Evolutionary conservation across 2,113 vertebrate species (phyloP).

Genomic region (Dicaeum eximium): DNA sequence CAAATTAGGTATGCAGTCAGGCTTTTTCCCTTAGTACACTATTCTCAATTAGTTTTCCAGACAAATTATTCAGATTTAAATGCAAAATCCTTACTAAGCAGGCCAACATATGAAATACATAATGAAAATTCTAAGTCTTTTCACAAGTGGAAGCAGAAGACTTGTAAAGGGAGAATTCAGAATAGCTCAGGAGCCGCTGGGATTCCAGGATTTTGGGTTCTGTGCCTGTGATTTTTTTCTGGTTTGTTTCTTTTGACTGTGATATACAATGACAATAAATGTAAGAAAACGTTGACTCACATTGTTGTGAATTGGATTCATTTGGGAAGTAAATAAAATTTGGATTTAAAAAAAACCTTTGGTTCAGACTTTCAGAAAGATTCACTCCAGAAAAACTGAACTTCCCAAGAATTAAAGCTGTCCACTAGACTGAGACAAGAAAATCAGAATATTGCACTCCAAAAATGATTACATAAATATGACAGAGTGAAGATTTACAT

Average conservation of each 20-base stretch:
- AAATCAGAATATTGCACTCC: background rate
- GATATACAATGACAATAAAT: background rate
- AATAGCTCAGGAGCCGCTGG: background rate
- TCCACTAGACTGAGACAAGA: background rate
- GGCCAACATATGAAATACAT: accelerated
- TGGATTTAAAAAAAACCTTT: background rate
- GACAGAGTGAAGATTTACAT: background rate
- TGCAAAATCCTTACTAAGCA: background rate
- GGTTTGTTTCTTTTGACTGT: background rate
- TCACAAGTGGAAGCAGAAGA: background rate
- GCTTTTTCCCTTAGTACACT: background rate
- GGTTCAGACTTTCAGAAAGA: background rate
- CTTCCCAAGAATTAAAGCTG: background rate
- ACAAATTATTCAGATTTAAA: background rate
- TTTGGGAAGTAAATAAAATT: background rate
- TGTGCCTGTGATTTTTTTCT: background rate
- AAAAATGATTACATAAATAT: background rate
- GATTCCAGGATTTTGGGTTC: background rate
- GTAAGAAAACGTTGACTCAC: background rate
- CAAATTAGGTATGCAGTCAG: background rate
- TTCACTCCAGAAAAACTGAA: background rate
- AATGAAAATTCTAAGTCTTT: background rate
- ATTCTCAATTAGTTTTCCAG: background rate
- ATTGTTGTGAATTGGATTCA: background rate
- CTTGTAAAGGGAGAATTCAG: background rate